These are phyloP conservation scores for Canis aureus DNA, from an alignment of 2,113 vertebrate species.

Conservation along the genomic window DNA sequence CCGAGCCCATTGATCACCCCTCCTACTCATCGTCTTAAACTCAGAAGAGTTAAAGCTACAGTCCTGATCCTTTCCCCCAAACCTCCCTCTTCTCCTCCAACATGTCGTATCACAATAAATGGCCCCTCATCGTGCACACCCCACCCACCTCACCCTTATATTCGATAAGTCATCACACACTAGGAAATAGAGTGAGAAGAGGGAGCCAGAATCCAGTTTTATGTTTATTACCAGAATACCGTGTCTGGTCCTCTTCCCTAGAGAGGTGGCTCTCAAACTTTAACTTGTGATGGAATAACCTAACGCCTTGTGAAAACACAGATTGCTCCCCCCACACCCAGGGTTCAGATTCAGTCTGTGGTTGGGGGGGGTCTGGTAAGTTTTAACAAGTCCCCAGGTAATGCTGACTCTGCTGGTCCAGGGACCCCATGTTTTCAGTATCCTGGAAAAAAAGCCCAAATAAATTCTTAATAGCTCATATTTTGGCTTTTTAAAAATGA, in stretches of 20 bases:
- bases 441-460: background rate
- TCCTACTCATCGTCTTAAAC: background rate
- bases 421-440: background rate
- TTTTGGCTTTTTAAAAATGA: constrained; percentile 54
- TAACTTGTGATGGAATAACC: background rate
- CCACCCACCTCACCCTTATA: background rate
- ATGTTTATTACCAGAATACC: background rate
- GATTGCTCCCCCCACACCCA: background rate
- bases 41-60: background rate
- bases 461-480: constrained; percentile 25
- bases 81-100: background rate
- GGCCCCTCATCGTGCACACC: background rate
- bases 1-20: too few relatives aligned
- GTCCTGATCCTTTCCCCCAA: background rate
- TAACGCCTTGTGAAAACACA: background rate
- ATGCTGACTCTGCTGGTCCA: background rate
- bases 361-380: background rate
- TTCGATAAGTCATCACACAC: background rate
- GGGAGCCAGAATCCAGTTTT: background rate
- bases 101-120: background rate
- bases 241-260: background rate
- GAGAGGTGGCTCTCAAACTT: background rate
- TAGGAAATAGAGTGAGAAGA: background rate
- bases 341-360: background rate
- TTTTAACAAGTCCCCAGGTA: background rate